A percentile compares a stretch with the other conserved stretches of the same genome.
Conservation (phyloP, 2,888 invertebrate species). For the Lamellibrachia columna region DNA sequence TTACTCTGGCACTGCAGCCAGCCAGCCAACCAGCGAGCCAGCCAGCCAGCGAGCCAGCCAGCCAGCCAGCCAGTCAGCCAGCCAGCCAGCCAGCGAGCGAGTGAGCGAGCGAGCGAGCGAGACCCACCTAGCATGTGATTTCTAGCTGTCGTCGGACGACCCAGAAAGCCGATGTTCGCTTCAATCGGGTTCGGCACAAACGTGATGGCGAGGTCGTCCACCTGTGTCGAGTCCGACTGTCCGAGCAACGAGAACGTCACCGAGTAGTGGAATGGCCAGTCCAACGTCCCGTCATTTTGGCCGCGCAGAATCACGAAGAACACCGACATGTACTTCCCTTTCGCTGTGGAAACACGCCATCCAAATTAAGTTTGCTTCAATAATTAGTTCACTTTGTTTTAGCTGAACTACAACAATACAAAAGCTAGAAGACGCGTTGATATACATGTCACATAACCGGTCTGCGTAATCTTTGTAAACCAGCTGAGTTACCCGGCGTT, state of each 20-base stretch:
- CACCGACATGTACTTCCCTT: slow-evolving; percentile 55
- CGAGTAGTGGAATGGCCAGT: slow-evolving; percentile 56
- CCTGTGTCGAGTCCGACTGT: slow-evolving; percentile 47
- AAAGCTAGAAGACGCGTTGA: neutral
- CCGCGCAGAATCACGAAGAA: slow-evolving; percentile 54
- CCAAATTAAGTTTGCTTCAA: neutral
- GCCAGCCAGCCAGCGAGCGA: too few species aligned
- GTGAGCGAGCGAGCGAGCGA: neutral
- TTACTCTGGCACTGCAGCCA: too few species aligned
- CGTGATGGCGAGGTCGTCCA: slow-evolving; percentile 59
- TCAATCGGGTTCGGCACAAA: slow-evolving; percentile 55
- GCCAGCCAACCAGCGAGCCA: too few species aligned
- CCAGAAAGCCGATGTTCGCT: slow-evolving; percentile 59
- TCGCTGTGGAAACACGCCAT: slow-evolving; percentile 42
- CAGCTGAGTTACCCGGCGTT: too few species aligned
- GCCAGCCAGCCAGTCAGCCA: too few species aligned
- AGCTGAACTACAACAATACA: neutral
- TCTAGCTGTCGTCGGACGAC: slow-evolving; percentile 51
- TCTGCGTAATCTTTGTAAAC: too few species aligned
- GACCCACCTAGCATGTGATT: neutral
- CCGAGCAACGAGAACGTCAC: slow-evolving; percentile 53
- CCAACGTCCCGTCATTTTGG: slow-evolving; percentile 55
- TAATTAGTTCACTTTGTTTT: neutral
- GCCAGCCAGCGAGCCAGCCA: neutral
- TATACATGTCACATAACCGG: too few species aligned